Evolutionary conservation across 2,797 vertebrate genomes (phyloP).

Genomic region (Phylloscopus collybita): DNA sequence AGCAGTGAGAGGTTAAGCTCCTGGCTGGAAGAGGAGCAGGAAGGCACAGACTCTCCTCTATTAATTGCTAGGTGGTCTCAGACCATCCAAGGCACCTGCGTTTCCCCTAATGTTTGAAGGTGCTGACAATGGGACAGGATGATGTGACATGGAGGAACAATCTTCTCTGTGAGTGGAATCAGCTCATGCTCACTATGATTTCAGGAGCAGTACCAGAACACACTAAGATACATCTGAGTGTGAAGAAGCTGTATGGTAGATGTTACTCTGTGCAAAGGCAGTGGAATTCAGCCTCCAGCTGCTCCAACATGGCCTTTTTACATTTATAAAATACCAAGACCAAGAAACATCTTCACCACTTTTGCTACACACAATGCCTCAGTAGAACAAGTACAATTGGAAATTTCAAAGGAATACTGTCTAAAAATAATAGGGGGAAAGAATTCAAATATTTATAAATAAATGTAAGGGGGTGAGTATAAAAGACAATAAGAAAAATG

Average conservation of each 20-base stretch:
- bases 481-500: background rate
- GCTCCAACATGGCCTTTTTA: background rate
- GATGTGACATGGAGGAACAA: background rate
- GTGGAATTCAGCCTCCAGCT: background rate
- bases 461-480: background rate
- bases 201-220: background rate
- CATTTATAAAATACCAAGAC: background rate
- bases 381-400: background rate
- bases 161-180: background rate
- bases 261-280: background rate
- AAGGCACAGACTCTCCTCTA: background rate
- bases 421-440: background rate
- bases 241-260: background rate
- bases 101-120: background rate
- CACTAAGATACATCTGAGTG: background rate
- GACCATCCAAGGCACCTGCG: background rate
- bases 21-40: background rate
- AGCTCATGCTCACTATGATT: background rate
- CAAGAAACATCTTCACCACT: fast-evolving
- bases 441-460: background rate
- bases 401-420: background rate
- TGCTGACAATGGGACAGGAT: fast-evolving
- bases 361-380: background rate
- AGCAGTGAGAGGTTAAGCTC: background rate
- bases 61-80: background rate